Evolutionary conservation across 2,888 invertebrate genomes (phyloP).

Genomic region (Sycophila texana): DNA sequence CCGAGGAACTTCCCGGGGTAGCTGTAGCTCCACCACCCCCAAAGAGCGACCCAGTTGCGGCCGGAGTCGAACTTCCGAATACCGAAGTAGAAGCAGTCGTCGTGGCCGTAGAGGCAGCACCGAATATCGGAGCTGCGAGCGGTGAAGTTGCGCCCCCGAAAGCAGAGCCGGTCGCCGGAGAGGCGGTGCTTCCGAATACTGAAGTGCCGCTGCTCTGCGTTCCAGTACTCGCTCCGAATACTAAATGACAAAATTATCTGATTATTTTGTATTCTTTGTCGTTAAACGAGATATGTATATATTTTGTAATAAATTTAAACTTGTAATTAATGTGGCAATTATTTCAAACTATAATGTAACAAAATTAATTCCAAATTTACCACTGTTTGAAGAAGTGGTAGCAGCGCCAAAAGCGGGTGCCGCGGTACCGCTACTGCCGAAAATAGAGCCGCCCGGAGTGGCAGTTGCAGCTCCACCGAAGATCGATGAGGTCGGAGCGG

Average conservation of each 20-base stretch:
- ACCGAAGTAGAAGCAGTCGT: slow-evolving; percentile 45
- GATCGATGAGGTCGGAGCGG: slow-evolving; percentile 9
- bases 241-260: neutral
- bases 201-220: neutral
- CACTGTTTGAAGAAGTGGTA: slow-evolving; percentile 11
- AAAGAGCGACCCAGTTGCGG: slow-evolving; percentile 58
- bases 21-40: slow-evolving; percentile 55
- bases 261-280: neutral
- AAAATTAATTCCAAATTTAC: neutral
- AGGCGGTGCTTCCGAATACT: neutral
- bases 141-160: slow-evolving; percentile 13
- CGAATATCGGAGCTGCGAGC: slow-evolving; percentile 9
- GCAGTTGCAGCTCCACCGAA: slow-evolving; percentile 24
- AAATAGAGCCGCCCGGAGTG: slow-evolving; percentile 28
- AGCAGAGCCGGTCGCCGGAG: neutral
- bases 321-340: too few relatives aligned
- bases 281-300: too few relatives aligned
- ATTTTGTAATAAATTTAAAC: too few relatives aligned
- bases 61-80: slow-evolving; percentile 56
- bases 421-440: slow-evolving; percentile 45
- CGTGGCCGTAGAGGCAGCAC: slow-evolving; percentile 12
- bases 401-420: slow-evolving; percentile 47
- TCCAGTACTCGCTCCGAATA: slow-evolving; percentile 17
- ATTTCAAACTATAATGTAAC: too few relatives aligned
- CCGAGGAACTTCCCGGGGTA: slow-evolving; percentile 10